These are phyloP conservation scores for Cheirogaleus major DNA, from an alignment of 2,797 vertebrate species.

Conservation along the genomic window DNA sequence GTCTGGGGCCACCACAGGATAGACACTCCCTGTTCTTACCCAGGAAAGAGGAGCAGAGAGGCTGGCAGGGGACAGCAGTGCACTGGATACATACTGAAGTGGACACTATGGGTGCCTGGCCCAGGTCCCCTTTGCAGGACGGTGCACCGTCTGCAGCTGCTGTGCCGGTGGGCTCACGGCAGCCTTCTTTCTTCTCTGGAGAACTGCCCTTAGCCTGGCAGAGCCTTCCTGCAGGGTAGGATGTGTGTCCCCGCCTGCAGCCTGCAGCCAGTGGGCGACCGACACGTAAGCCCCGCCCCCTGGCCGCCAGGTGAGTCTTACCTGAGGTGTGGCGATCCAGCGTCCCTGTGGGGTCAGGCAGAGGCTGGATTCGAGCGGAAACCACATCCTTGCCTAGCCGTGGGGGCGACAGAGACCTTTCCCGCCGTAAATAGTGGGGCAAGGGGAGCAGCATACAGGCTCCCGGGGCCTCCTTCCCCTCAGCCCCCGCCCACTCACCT, in stretches of 20 bases:
- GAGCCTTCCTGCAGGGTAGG: background rate
- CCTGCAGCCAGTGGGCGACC: background rate
- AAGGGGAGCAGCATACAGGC: background rate
- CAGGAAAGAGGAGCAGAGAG: background rate
- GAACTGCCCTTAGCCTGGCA: background rate
- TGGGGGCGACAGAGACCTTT: background rate
- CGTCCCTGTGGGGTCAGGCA: background rate
- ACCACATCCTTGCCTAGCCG: background rate
- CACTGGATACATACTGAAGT: background rate
- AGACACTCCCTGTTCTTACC: background rate
- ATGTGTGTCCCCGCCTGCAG: background rate
- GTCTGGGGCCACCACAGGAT: background rate
- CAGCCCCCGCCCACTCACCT: background rate
- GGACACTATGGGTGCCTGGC: background rate
- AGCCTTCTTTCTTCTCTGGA: background rate
- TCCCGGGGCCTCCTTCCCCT: background rate
- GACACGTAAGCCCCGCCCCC: background rate
- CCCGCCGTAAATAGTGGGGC: accelerated
- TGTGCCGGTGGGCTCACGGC: background rate
- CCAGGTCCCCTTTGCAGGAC: background rate
- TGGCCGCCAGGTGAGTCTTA: background rate
- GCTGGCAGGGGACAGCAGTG: background rate
- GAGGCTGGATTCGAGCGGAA: background rate
- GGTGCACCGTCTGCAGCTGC: background rate
- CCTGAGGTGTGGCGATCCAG: background rate